phyloP scores from a whole-genome alignment of 2,888 invertebrate genomes.

The Drymonia ruficornis region DNA sequence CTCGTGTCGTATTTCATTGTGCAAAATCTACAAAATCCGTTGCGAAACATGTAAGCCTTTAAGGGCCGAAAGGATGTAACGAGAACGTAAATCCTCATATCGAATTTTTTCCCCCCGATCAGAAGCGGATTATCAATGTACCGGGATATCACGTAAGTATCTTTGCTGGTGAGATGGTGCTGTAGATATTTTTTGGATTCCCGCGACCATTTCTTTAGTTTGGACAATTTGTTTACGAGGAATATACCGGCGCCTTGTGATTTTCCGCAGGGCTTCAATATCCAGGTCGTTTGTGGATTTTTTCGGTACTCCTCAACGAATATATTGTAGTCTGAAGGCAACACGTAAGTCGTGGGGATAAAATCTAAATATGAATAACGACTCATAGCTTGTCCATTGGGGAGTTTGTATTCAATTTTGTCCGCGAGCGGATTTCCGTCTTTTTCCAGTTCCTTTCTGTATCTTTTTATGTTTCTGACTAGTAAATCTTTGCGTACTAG shows the following conservation, averaged over 20 bases:
- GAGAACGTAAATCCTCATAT: conserved; percentile 94
- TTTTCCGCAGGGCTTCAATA: conserved; percentile 97
- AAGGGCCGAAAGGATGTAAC: conserved; percentile 96
- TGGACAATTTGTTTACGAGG: conserved; percentile 96
- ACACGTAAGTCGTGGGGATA: conserved; percentile 96
- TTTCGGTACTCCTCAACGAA: conserved; percentile 98
- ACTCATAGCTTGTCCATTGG: conserved; percentile 86
- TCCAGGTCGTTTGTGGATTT: conserved; percentile 97
- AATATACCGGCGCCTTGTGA: conserved; percentile 97
- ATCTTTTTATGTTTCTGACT: conserved; percentile 97
- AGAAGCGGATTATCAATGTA: conserved; percentile 97
- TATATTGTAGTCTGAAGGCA: conserved; percentile 97
- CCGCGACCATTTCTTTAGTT: conserved; percentile 94
- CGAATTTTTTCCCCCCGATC: conserved; percentile 98
- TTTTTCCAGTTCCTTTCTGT: conserved; percentile 95
- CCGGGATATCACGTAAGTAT: conserved; percentile 96
- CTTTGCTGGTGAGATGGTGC: conserved; percentile 90
- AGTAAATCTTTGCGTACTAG: conserved; percentile 97
- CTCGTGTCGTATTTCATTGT: conserved; percentile 96
- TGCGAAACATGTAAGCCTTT: conserved; percentile 95
- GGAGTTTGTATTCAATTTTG: conserved; percentile 77
- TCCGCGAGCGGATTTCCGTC: conserved; percentile 94
- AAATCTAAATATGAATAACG: conserved; percentile 94
- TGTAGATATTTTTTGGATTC: conserved; percentile 94
- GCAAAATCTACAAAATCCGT: conserved; percentile 97